Base-by-base conservation (phyloP, 2,888 invertebrate genomes). In the Chouioia cunea region DNA sequence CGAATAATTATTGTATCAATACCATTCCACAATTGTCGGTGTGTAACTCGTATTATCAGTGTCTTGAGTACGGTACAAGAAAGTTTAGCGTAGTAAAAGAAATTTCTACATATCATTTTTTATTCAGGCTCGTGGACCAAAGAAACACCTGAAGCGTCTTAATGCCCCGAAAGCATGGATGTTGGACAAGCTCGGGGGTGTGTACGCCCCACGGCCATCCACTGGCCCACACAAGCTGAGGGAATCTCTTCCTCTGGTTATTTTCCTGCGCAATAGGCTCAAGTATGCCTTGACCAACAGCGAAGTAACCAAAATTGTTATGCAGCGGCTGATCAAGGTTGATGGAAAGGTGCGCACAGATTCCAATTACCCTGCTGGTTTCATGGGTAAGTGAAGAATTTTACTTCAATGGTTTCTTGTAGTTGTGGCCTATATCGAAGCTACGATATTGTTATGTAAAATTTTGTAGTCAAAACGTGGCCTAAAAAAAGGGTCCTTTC, bases 81-180 rank as follows among this genome's bases (percentile, higher is more conserved):
- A 47, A 54, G 36, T 36, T 18, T 18, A 53, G 22, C 36, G 22
- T 18, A 20, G 48, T 23, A 53, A 44, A 22, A 8, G 22, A 44
- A 18, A 60, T 22, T 10, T 46, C 36, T 36, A 36, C 36, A 36
- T 36, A 36, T 36, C 6, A 36, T 10, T 53, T 48, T 14, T 72
- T 76, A 76, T 76, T 86, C 86, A 96, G 97, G 97, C 96, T 88
- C 95, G 99, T 88, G 99, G 99, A 87, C 98, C 97, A 57, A 98
- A 97, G 88, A 98, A 99, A 90, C 99, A 99, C 89, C 91, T 99
- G 91, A 99, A 99, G 93, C 97, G 99, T 88, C 91, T 99, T 84
- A 93, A 95, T 87, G 99, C 99, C 73, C 99, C 99, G 12, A 98
- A 97, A 89, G 96, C 99, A 94, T 99, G 99, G 99, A 99, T 99